Conservation (phyloP, 35 echinoderm and acorn worm genomes). For the Lytechinus pictus region DNA sequence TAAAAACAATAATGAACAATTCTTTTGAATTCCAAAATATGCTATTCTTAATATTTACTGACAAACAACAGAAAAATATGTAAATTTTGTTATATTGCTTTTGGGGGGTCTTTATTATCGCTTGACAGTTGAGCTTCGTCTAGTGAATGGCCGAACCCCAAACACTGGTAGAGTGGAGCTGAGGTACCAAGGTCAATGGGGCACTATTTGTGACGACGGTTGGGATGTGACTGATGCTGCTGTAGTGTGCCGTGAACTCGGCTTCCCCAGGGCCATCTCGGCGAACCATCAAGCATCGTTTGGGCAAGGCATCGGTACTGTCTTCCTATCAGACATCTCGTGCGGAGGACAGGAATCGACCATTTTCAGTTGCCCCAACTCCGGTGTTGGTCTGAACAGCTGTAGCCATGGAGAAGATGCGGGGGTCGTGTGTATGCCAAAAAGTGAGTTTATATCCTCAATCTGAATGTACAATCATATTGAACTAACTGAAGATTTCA, state of each 20-base stretch:
- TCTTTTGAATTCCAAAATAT: too few relatives aligned
- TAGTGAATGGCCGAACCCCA: slow-evolving; percentile 24
- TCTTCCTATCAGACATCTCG: slow-evolving; percentile 47
- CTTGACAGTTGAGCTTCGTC: slow-evolving; percentile 24
- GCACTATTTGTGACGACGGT: slow-evolving; percentile 47
- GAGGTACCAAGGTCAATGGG: slow-evolving; percentile 37
- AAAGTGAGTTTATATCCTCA: not conserved
- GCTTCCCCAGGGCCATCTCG: not conserved
- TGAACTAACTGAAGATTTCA: too few relatives aligned
- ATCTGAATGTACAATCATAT: too few relatives aligned
- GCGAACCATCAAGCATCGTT: slow-evolving; percentile 27
- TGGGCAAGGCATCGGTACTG: slow-evolving; percentile 60
- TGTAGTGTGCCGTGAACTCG: slow-evolving; percentile 63
- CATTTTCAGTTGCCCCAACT: slow-evolving; percentile 48
- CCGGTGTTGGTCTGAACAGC: slow-evolving; percentile 53
- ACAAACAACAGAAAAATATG: too few relatives aligned
- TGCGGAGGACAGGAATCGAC: slow-evolving; percentile 52
- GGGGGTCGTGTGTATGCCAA: slow-evolving; percentile 51
- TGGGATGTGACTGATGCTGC: slow-evolving; percentile 52
- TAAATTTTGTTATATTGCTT: not conserved
- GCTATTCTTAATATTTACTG: too few relatives aligned
- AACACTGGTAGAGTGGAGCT: slow-evolving; percentile 51
- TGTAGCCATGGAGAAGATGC: slow-evolving; percentile 72
- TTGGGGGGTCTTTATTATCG: not conserved
- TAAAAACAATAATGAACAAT: too few relatives aligned